A percentile compares a stretch with the other conserved stretches of the same genome.
These are phyloP conservation scores for Amphiprion ocellaris DNA, from an alignment of 2,113 vertebrate genomes.

Conservation along the genomic window DNA sequence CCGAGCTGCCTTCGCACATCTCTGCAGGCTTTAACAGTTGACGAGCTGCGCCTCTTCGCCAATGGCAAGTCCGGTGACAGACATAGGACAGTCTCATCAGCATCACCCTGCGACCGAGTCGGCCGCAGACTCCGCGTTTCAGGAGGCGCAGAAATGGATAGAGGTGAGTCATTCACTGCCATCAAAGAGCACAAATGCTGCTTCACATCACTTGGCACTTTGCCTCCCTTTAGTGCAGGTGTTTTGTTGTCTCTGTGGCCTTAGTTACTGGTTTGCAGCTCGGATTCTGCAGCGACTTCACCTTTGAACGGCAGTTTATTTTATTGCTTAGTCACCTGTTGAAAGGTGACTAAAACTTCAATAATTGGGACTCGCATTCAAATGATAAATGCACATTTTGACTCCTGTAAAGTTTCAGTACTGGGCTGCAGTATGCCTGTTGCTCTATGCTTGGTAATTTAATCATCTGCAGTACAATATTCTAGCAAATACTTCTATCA, in stretches of 20 bases:
- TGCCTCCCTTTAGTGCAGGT: slow-evolving; percentile 8
- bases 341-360: slow-evolving; percentile 48
- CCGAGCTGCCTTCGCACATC: slow-evolving; percentile 20
- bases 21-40: slow-evolving; percentile 8
- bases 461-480: neutral
- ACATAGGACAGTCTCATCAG: slow-evolving; percentile 83
- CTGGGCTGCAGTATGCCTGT: neutral
- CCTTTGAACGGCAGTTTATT: neutral
- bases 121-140: slow-evolving; percentile 87
- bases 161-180: slow-evolving; percentile 86
- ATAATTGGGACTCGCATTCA: neutral
- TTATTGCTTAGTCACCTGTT: slow-evolving; percentile 77
- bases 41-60: slow-evolving; percentile 66
- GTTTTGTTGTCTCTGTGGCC: slow-evolving; percentile 25
- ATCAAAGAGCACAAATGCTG: neutral
- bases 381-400: neutral
- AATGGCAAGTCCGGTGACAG: slow-evolving; percentile 91
- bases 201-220: neutral
- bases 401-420: neutral
- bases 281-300: neutral
- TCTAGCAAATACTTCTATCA: too few species aligned
- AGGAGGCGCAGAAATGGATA: slow-evolving; percentile 95
- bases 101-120: slow-evolving; percentile 81
- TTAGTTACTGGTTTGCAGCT: slow-evolving; percentile 18
- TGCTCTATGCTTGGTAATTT: neutral